Evolutionary conservation across 2,888 invertebrate genomes (phyloP).

Genomic region (Caenorhabditis angaria): DNA sequence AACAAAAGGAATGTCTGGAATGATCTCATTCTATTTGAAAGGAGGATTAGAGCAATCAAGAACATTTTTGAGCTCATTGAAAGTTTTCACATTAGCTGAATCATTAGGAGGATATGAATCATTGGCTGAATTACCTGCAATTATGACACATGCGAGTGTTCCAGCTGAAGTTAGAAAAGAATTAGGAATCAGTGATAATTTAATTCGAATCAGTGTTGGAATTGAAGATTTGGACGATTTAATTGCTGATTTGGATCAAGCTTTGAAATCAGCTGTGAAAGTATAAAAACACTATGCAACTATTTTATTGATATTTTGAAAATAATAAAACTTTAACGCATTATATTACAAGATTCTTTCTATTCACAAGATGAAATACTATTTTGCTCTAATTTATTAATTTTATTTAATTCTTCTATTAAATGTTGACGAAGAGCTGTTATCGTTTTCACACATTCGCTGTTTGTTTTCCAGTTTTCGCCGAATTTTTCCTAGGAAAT

Average conservation of each 20-base stretch:
- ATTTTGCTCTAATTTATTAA: neutral
- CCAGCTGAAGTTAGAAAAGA: slow-evolving; percentile 79
- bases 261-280: slow-evolving; percentile 77
- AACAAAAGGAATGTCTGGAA: slow-evolving; percentile 84
- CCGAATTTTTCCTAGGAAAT: neutral
- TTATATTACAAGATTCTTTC: slow-evolving; percentile 12
- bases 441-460: neutral
- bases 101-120: slow-evolving; percentile 95
- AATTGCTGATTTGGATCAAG: slow-evolving; percentile 84
- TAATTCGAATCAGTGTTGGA: slow-evolving; percentile 88
- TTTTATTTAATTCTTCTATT: neutral
- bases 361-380: slow-evolving; percentile 14
- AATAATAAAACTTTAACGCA: neutral
- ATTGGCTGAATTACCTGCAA: slow-evolving; percentile 86
- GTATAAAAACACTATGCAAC: slow-evolving; percentile 19
- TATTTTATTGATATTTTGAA: neutral
- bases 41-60: slow-evolving; percentile 82
- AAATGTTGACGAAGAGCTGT: neutral
- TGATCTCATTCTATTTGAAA: slow-evolving; percentile 87
- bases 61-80: slow-evolving; percentile 81
- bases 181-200: slow-evolving; percentile 84
- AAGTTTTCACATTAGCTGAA: slow-evolving; percentile 87
- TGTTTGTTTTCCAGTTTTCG: neutral
- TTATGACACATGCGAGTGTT: slow-evolving; percentile 95
- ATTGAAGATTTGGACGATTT: slow-evolving; percentile 88